These are phyloP conservation scores for Mellilla xanthometata DNA, from an alignment of 2,888 invertebrate species.

Conservation along the genomic window DNA sequence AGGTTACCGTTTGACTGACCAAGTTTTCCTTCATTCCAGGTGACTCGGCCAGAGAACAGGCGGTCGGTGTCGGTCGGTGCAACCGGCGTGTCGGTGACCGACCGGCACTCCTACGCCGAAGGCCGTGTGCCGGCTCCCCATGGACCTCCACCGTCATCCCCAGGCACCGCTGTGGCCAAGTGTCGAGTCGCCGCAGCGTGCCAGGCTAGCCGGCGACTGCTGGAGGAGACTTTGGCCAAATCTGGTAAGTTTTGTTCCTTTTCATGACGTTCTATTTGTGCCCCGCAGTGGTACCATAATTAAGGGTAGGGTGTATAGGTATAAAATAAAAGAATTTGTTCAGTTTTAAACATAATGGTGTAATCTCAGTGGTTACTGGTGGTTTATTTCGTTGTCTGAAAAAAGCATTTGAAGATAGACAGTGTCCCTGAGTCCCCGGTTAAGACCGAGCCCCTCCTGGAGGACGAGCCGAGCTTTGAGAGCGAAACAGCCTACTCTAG, in stretches of 20 bases:
- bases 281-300: no score
- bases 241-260: constrained; percentile 58
- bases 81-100: constrained; percentile 42
- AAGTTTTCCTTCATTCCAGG: constrained; percentile 45
- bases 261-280: no score
- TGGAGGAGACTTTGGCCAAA: constrained; percentile 85
- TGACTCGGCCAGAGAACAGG: constrained; percentile 59
- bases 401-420: constrained; percentile 52
- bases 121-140: constrained; percentile 70
- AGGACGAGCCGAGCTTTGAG: constrained; percentile 53
- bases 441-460: constrained; percentile 49
- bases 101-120: constrained; percentile 63
- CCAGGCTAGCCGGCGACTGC: constrained; percentile 84
- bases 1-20: no score
- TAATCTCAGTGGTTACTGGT: constrained; percentile 40
- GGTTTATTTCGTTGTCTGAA: constrained; percentile 30
- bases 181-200: constrained; percentile 67
- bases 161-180: constrained; percentile 60
- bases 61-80: constrained; percentile 66
- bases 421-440: constrained; percentile 63
- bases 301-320: no score
- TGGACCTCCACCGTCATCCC: constrained; percentile 69
- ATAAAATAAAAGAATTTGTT: no score
- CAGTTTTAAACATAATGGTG: constrained; percentile 69
- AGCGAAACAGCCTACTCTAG: constrained; percentile 85